These are phyloP conservation scores for Muscicapa striata DNA, from an alignment of 2,797 vertebrate genomes.

Conservation along the genomic window DNA sequence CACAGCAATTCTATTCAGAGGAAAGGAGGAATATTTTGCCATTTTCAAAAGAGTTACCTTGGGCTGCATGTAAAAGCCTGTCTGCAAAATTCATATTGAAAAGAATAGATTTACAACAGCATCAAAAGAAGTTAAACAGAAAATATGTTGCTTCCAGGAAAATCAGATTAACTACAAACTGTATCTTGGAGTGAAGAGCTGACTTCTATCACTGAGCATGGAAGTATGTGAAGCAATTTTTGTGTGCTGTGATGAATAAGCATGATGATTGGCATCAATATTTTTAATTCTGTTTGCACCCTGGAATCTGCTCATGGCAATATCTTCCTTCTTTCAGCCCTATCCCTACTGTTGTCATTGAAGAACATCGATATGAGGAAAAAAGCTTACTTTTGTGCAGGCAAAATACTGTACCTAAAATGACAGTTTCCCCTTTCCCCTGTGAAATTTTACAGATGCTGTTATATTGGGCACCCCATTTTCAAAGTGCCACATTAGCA, in stretches of 20 bases:
- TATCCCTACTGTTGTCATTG: not conserved
- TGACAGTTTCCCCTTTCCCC: not conserved
- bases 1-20: not conserved
- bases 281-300: not conserved
- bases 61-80: not conserved
- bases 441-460: not conserved
- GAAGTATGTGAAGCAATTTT: not conserved
- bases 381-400: not conserved
- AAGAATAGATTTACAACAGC: not conserved
- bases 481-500: not conserved
- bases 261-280: not conserved
- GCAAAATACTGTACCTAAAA: not conserved
- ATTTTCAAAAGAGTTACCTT: not conserved
- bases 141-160: not conserved
- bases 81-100: not conserved
- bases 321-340: not conserved
- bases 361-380: not conserved
- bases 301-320: not conserved
- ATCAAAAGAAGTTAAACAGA: not conserved
- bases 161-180: not conserved
- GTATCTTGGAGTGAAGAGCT: not conserved
- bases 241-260: not conserved
- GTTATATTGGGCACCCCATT: not conserved
- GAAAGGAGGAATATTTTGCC: not conserved
- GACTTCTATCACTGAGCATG: not conserved